Evolutionary conservation across 2,113 vertebrate genomes (phyloP).

Genomic region (Oreocharis arfaki): DNA sequence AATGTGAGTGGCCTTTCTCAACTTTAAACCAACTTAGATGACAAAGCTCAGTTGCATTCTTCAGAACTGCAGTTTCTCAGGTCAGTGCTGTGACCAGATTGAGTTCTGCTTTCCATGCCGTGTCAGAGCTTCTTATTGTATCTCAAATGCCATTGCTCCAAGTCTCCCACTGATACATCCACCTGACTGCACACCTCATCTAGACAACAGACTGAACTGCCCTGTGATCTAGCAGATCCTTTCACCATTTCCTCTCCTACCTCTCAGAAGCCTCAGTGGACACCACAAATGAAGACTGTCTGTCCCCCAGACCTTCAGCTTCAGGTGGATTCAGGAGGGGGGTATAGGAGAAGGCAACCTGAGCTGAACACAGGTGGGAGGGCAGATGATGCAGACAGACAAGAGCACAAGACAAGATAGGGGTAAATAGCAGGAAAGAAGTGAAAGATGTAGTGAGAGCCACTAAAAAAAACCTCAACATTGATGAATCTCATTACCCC

Average conservation of each 20-base stretch:
- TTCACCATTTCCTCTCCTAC: not conserved
- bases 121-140: not conserved
- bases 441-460: not conserved
- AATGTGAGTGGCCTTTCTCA: not conserved
- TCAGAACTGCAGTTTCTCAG: not conserved
- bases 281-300: not conserved
- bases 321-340: not conserved
- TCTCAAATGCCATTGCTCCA: not conserved
- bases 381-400: not conserved
- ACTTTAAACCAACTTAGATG: not conserved
- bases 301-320: not conserved
- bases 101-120: not conserved
- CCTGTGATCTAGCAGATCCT: not conserved
- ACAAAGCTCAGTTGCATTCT: not conserved
- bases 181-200: not conserved
- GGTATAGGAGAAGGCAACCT: not conserved
- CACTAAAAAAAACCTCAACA: not conserved
- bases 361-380: not conserved
- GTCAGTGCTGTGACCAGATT: not conserved
- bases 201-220: not conserved
- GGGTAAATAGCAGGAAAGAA: not conserved
- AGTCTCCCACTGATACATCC: not conserved
- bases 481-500: not conserved
- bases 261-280: not conserved
- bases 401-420: accelerated